These are phyloP conservation scores for Brachypodius melanocephalos DNA, from an alignment of 2,113 vertebrate genomes.

Conservation along the genomic window DNA sequence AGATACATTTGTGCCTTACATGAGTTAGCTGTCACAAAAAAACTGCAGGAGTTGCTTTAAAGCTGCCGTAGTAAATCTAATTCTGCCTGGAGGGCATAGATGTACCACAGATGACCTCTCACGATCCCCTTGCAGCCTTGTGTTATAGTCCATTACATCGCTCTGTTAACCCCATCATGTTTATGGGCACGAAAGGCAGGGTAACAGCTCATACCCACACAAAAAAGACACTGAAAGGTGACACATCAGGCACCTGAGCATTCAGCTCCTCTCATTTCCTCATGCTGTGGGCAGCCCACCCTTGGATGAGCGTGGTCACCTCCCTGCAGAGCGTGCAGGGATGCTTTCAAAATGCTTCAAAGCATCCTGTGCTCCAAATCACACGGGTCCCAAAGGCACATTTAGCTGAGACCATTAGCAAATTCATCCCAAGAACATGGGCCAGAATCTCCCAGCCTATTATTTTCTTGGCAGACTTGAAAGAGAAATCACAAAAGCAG, in stretches of 20 bases:
- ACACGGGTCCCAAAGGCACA: slow-evolving; percentile 3
- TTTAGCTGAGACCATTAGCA: background rate
- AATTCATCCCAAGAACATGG: background rate
- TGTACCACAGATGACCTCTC: background rate
- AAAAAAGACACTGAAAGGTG: background rate
- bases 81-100: background rate
- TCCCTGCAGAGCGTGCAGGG: background rate
- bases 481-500: background rate
- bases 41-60: background rate
- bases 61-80: background rate
- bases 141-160: rapidly evolving
- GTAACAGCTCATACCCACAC: background rate
- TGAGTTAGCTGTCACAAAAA: background rate
- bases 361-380: background rate
- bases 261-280: background rate
- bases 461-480: background rate
- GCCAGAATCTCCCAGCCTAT: background rate
- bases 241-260: background rate
- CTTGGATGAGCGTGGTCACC: background rate
- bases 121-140: background rate
- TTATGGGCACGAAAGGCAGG: background rate
- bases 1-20: background rate
- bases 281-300: rapidly evolving
- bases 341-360: background rate
- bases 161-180: background rate